Evolutionary conservation across 2,888 invertebrate genomes (phyloP), one percentile per base, ranked within the genome.

Genomic region (Rutpela maculata): DNA sequence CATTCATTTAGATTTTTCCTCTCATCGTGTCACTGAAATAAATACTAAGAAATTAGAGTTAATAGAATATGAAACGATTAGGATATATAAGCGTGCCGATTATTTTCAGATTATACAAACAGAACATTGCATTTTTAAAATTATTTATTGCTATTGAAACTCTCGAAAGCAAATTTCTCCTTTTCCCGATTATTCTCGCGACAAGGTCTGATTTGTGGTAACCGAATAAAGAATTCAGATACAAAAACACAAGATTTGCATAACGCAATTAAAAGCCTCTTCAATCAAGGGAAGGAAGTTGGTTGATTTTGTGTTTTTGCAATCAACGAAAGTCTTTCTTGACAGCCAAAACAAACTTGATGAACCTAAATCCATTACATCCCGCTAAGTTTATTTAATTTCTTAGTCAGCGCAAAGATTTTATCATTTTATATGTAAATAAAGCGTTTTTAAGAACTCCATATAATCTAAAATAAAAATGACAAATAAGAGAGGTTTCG

Each of bases 251-350:
- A 78, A 79, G 83, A 86, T 89, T 85, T 86, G 82, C 86, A 86
- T 86, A 89, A 89, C 85, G 85, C 87, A 90, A 89, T 89, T 89
- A 89, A 88, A 87, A 89, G 87, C 85, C 86, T 87, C 87, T 88
- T 88, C 87, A 89, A 89, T 89, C 88, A 89, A 85, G 84, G 85
- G 84, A 85, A 85, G 83, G 83, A 86, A 86, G 85, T 85, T 81
- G 82, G 84, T 85, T 87, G 87, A 87, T 87, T 88, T 86, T 87
- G 86, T 86, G 88, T 88, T 88, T 89, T 89, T 89, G 89, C 87
- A 89, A 89, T 89, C 89, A 89, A 84, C 84, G 84, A 82, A 85
- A 87, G 83, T 86, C 86, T 85, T 82, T 82, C 81, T 80, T 78
- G 81, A 77, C 85, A 84, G 82, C 85, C 86, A 88, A 87, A 86